Base-by-base conservation (phyloP, 1,140 invertebrate species). In the Drosophila ironensis region DNA sequence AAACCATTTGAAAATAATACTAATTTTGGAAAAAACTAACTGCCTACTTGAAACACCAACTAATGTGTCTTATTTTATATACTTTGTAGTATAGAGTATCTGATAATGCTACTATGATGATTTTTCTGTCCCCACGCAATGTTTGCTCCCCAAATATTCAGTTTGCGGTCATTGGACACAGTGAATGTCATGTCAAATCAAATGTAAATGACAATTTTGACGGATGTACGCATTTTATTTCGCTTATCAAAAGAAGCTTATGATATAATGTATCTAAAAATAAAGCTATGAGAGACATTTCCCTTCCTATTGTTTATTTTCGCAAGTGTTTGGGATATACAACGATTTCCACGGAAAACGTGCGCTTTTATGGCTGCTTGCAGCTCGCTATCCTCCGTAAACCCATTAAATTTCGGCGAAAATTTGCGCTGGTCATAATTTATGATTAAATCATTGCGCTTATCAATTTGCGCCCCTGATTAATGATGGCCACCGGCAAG, bases 381-480 rank as follows among this genome's bases (percentile, higher is more conserved):
- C 7, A 20, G 11, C 20, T 12, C 30, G 3, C 9, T 30, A 3
- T 5, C 3, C 9, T 28, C 30, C 1, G n/a, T 14, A 37, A 24
- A 5, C 8, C 2, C 35, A 30, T 6, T 41, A 33, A 22, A 28
- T 38, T 54, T 60, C 25, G 8, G 0, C 25, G 4, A 20, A 61
- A 20, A 22, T 4, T 17, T 33, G 7, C 8, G 11, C 20, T 28
- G 40, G n/a, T 19, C 40, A 30, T 70, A 78, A 52, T 48, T 61
- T 52, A 50, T 50, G 41, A 44, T 52, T 46, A 74, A 63, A 54
- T 74, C 42, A 75, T 74, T 51, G 56, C 52, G 72, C 67, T 66
- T 78, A 66, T 80, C 77, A 81, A 81, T 71, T 81, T 81, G 66
- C 50, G 50, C 28, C 52, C 24, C 41, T 69, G 61, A 78, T 77